These are phyloP conservation scores for Ceratitis capitata DNA, from an alignment of 1,140 invertebrate genomes.

Conservation along the genomic window DNA sequence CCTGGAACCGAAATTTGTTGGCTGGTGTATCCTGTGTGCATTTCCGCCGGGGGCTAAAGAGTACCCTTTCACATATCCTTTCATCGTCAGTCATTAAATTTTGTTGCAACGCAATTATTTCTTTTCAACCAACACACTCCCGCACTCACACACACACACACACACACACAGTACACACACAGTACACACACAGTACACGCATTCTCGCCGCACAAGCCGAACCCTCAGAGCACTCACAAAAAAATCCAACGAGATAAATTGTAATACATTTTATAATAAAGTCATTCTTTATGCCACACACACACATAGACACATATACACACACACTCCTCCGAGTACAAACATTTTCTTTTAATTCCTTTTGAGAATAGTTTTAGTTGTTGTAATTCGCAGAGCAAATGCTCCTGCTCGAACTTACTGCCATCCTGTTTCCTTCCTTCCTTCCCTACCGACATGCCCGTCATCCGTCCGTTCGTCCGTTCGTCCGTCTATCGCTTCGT, in stretches of 20 bases:
- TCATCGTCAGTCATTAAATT: no score
- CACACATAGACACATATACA: neutral
- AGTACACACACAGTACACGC: neutral
- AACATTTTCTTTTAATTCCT: slow-evolving; percentile 4
- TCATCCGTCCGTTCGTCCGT: no score
- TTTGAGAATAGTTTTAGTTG: neutral
- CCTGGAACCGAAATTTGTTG: no score
- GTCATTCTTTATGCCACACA: slow-evolving; percentile 5
- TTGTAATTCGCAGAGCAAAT: slow-evolving; percentile 13
- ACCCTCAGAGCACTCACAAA: neutral
- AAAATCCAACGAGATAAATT: neutral
- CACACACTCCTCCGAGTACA: neutral
- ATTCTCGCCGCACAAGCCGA: neutral
- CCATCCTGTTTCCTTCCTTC: slow-evolving; percentile 36
- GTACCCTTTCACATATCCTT: no score
- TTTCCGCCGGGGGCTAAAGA: no score
- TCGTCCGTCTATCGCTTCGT: neutral
- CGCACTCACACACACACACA: no score
- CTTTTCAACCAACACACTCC: no score
- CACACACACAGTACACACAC: neutral
- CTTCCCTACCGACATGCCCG: neutral
- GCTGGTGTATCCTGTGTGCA: no score
- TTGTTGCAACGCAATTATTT: no score
- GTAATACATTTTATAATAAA: slow-evolving; percentile 35
- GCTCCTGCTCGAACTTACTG: slow-evolving; percentile 32